Evolutionary conservation across 2,888 invertebrate species (phyloP).

Genomic region (Pycnomerus fuliginosus): DNA sequence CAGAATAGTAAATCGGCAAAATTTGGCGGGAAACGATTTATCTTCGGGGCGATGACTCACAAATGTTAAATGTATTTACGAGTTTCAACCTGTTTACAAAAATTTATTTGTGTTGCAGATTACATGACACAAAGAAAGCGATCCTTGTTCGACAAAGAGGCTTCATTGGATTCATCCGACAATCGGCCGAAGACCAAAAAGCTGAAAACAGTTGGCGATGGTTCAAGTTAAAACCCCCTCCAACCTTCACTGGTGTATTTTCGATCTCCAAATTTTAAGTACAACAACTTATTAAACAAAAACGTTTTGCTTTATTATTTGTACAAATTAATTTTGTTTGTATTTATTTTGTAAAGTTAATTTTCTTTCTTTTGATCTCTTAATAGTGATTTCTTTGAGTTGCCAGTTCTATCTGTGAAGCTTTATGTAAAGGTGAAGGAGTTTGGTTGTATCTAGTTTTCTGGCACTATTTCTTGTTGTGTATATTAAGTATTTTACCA

Average conservation of each 20-base stretch:
- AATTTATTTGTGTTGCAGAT: conserved; percentile 59
- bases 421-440: conserved; percentile 24
- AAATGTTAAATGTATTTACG: background rate
- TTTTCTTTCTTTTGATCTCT: conserved; percentile 43
- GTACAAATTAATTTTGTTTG: conserved; percentile 39
- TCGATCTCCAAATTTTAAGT: conserved; percentile 43
- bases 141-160: conserved; percentile 57
- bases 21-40: conserved; percentile 8
- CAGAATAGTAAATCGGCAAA: conserved; percentile 3
- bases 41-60: background rate
- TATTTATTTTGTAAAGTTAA: conserved; percentile 32
- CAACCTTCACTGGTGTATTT: conserved; percentile 18
- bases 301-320: conserved; percentile 39
- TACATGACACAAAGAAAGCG: conserved; percentile 56
- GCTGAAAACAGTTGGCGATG: conserved; percentile 45
- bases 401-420: conserved; percentile 15
- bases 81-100: conserved; percentile 2
- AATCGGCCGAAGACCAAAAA: conserved; percentile 52
- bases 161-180: conserved; percentile 38
- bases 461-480: conserved; percentile 13
- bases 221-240: conserved; percentile 19
- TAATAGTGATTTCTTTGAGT: conserved; percentile 29
- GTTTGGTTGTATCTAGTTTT: conserved; percentile 16
- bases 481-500: conserved; percentile 6
- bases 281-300: conserved; percentile 41